These are phyloP conservation scores for Proterorhinus semilunaris DNA, from an alignment of 2,113 vertebrate genomes.

Conservation along the genomic window DNA sequence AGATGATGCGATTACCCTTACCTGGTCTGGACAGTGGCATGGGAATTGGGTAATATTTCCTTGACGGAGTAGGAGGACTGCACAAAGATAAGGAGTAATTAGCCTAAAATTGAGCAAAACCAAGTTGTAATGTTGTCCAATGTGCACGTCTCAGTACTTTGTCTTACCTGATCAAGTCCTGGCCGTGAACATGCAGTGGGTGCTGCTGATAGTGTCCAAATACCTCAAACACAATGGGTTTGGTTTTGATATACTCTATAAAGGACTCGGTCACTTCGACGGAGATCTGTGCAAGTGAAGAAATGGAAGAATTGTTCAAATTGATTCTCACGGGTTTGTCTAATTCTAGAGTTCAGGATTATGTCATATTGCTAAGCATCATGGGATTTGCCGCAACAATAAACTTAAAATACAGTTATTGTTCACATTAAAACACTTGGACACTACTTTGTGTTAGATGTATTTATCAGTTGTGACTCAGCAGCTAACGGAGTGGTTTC, in stretches of 20 bases:
- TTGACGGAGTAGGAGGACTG: conserved; percentile 88
- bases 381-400: no score
- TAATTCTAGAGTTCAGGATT: neutral
- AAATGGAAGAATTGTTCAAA: conserved; percentile 9
- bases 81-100: conserved; percentile 22
- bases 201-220: conserved; percentile 98
- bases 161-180: conserved; percentile 87
- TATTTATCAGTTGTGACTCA: no score
- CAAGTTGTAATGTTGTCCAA: no score
- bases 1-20: conserved; percentile 51
- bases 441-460: no score
- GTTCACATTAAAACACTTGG: no score
- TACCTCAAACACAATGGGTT: conserved; percentile 97
- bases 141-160: neutral
- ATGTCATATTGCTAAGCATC: no score
- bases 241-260: conserved; percentile 94
- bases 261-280: conserved; percentile 97
- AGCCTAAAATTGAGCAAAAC: conserved; percentile 1
- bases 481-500: no score
- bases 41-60: conserved; percentile 92
- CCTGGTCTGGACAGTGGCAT: conserved; percentile 99
- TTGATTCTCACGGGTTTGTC: neutral
- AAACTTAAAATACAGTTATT: no score
- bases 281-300: conserved; percentile 79
- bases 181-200: conserved; percentile 87